phyloP scores from a whole-genome alignment of 1,140 invertebrate genomes.

The Lucilia cuprina region DNA sequence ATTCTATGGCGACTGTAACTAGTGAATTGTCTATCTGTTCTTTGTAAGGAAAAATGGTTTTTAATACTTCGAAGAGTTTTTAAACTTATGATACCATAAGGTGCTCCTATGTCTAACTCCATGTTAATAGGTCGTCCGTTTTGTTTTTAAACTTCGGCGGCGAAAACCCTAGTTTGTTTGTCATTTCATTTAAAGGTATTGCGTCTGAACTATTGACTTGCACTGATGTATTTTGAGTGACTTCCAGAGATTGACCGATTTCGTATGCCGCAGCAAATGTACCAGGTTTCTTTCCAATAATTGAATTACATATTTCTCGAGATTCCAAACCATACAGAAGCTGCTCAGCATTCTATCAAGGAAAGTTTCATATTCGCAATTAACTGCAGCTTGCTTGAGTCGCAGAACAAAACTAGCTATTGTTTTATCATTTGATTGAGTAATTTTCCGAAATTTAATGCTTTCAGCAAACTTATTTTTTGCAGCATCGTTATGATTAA shows the following conservation, averaged over 20 bases:
- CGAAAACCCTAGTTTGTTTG: neutral
- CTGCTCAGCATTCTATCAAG: neutral
- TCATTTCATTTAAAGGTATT: neutral
- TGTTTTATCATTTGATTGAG: neutral
- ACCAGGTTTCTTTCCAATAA: neutral
- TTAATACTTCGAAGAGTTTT: neutral
- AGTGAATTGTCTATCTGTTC: neutral
- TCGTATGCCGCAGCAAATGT: neutral
- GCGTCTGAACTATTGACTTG: neutral
- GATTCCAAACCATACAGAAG: neutral
- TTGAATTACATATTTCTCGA: neutral
- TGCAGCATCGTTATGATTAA: neutral
- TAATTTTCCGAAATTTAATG: neutral
- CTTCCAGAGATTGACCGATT: neutral
- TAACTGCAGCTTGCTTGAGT: neutral
- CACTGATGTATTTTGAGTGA: neutral
- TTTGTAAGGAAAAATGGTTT: conserved; percentile 37
- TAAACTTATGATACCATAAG: neutral
- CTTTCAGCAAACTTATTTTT: neutral
- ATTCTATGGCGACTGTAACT: neutral
- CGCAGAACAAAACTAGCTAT: neutral
- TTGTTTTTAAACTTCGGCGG: neutral
- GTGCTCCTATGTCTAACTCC: neutral
- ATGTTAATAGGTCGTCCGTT: neutral
- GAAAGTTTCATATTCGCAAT: neutral